Evolutionary conservation across 2,113 vertebrate species (phyloP).

Genomic region (Carassius auratus): DNA sequence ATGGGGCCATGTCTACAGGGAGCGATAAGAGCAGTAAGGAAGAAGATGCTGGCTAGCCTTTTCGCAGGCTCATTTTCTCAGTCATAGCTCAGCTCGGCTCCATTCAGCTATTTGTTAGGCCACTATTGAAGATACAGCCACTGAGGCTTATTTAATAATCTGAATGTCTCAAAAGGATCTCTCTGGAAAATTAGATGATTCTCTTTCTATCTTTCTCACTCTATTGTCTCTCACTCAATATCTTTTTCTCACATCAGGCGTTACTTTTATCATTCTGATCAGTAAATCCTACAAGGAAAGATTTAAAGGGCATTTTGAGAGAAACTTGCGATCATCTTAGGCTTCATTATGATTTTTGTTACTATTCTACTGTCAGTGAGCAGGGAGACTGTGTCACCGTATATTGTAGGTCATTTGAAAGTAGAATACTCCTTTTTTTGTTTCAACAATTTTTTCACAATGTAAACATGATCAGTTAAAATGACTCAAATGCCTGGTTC

Average conservation of each 20-base stretch:
- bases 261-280: constrained; percentile 37
- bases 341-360: constrained; percentile 17
- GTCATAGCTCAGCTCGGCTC: constrained; percentile 59
- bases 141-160: constrained; percentile 83
- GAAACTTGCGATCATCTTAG: constrained; percentile 8
- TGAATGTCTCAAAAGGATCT: constrained; percentile 80
- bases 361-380: not conserved
- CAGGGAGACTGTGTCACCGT: too few species aligned
- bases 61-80: constrained; percentile 77
- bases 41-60: constrained; percentile 68
- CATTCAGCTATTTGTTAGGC: constrained; percentile 69
- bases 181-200: constrained; percentile 77
- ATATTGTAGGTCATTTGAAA: too few species aligned
- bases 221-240: constrained; percentile 32
- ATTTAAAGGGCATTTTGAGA: constrained; percentile 27
- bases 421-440: too few species aligned
- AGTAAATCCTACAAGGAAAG: constrained; percentile 32
- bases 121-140: constrained; percentile 77
- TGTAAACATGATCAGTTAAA: too few species aligned
- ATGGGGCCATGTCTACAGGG: constrained; percentile 65
- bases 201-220: constrained; percentile 51
- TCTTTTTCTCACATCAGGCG: not conserved
- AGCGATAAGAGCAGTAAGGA: constrained; percentile 63
- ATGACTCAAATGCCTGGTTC: too few species aligned
- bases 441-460: too few species aligned